Evolutionary conservation across 2,888 invertebrate genomes (phyloP).

Genomic region (Lordiphosa andalusiaca): DNA sequence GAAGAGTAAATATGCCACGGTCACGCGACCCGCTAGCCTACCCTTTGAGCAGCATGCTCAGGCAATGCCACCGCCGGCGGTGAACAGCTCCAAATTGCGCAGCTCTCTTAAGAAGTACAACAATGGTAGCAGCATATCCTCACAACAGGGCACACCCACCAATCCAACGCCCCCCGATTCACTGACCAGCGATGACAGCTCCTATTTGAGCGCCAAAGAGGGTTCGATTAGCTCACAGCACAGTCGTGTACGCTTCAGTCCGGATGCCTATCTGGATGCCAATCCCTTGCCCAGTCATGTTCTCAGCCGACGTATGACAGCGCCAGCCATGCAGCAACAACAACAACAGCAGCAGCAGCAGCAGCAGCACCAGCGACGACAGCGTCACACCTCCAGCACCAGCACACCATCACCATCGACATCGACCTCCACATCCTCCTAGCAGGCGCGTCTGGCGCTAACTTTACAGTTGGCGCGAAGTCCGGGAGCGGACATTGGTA

Average conservation of each 20-base stretch:
- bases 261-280: conserved; percentile 86
- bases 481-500: conserved; percentile 71
- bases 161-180: conserved; percentile 93
- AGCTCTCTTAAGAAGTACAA: conserved; percentile 89
- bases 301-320: conserved; percentile 47
- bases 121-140: conserved; percentile 71
- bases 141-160: conserved; percentile 84
- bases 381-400: conserved; percentile 51
- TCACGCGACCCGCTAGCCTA: conserved; percentile 78
- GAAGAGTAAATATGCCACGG: conserved; percentile 56
- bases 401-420: conserved; percentile 66
- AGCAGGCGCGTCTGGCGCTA: conserved; percentile 77
- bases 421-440: conserved; percentile 76
- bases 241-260: conserved; percentile 89
- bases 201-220: conserved; percentile 92
- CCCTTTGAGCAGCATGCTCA: conserved; percentile 80
- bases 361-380: conserved; percentile 35
- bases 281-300: conserved; percentile 28
- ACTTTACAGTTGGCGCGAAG: conserved; percentile 75
- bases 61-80: conserved; percentile 11
- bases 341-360: conserved; percentile 33
- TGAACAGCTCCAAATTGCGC: conserved; percentile 83
- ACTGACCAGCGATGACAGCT: conserved; percentile 92
- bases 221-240: conserved; percentile 85
- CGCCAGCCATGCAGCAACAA: conserved; percentile 33